Base-by-base conservation (phyloP, 2,797 vertebrate species). In the Macroramphosus scolopax region DNA sequence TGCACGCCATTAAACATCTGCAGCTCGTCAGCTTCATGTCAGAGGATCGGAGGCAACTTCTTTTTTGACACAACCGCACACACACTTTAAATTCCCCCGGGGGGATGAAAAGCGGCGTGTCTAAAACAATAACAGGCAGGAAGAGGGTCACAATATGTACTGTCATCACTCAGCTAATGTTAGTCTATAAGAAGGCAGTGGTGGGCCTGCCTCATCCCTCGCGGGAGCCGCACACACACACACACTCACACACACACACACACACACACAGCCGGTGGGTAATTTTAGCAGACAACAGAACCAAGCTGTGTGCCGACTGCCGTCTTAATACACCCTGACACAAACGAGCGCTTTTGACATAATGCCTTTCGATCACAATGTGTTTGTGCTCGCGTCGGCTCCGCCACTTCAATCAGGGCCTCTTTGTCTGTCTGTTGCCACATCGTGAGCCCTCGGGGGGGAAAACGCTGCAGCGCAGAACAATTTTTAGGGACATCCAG, bases 241-340 rank as follows among this genome's bases (percentile, higher is more conserved):
- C 34, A 39, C 43, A 41, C 41, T 41, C 38, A 49, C 17, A 38
- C 11, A 35, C 14, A 64, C 25, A 40, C 20, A 25, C 22, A 32
- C 46, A 53, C 32, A 60, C 26, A 20, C 20, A 31, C 18, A 40
- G 39, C 38, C 32, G 2, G 17, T 42, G 45, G 52, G 65, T 80
- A 72, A 82, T 82, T 84, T 79, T 55, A 68, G 55, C 55, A 81
- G 24, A 81, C 61, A 72, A 79, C 73, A 68, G 68, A 72, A 40
- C 29, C 57, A 47, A 54, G 64, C 52, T 63, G 55, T 59, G 55
- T 12, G 15, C 29, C 6, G 48, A 80, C 67, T 63, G 46, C 41
- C 47, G 65, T 71, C 62, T 72, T 74, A 80, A 83, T 70, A 51
- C 37, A 35, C 51, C 40, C 36, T 83, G 68, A 83, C 67, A 68